Conservation (phyloP, 2,113 vertebrate genomes). For the Brachypodius melanocephalos region DNA sequence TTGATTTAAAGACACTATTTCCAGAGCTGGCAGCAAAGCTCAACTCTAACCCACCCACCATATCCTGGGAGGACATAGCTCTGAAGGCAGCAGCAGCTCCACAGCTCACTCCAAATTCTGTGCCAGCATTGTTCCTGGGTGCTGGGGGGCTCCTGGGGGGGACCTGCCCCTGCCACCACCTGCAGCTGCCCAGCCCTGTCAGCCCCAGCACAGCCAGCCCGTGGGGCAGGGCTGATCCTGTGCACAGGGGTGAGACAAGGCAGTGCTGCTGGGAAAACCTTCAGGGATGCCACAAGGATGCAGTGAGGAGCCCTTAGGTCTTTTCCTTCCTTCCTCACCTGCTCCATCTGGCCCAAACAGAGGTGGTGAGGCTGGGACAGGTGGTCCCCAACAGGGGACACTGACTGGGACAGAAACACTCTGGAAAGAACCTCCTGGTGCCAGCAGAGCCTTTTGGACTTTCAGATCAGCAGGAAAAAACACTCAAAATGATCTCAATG, state of each 20-base stretch:
- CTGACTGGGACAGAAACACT: background rate
- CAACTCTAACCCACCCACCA: background rate
- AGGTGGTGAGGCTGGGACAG: background rate
- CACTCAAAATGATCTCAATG: background rate
- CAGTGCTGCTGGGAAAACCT: background rate
- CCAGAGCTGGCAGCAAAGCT: background rate
- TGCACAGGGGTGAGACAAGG: background rate
- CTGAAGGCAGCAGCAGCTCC: background rate
- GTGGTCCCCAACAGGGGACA: background rate
- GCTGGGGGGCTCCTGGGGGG: background rate
- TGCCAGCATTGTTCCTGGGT: fast-evolving
- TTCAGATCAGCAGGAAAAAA: background rate
- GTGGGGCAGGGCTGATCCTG: background rate
- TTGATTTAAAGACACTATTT: background rate
- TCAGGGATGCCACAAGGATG: fast-evolving
- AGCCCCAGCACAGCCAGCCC: fast-evolving
- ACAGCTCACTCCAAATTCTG: background rate
- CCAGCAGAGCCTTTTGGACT: background rate
- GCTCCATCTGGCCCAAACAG: background rate
- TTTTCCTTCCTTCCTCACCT: background rate
- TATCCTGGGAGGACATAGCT: background rate
- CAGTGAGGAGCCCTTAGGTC: background rate
- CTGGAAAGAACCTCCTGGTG: background rate
- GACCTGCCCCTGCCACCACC: background rate
- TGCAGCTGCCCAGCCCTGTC: fast-evolving